Evolutionary conservation across 2,888 invertebrate genomes (phyloP), one percentile per base, ranked within the genome.

Genomic region (Galerucella calmariensis): DNA sequence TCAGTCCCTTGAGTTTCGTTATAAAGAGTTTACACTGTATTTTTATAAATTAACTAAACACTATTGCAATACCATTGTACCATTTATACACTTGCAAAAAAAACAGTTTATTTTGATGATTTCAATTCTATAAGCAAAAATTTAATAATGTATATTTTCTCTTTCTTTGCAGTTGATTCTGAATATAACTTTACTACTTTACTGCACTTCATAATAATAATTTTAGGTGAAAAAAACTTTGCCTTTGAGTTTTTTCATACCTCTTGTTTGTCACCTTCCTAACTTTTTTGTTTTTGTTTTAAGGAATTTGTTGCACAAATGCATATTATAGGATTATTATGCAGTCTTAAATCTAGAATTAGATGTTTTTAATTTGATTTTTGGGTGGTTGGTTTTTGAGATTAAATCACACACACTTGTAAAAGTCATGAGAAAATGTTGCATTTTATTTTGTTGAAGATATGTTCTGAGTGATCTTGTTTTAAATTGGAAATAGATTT

Each of bases 151-250:
- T 66, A 20, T 51, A 63, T 62, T 53, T 67, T 46, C 20, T 58
- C 14, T 69, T 69, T 73, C 56, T 75, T 77, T 72, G 92, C 92
- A 93, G 93, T 92, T 87, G 92, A 92, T 87, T 91, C 89, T 84
- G 92, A 92, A 86, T 92, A 91, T 92, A 91, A 91, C 88, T 91
- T 93, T 89, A 89, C 92, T 86, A 91, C 92, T 85, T 91, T 93
- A 89, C 89, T 92, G 89, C 91, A 92, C 87, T 92, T 92, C 89
- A 90, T 93, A 91, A 90, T 90, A 86, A 92, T 92, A 89, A 88
- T 90, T 86, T 90, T 92, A 91, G 91, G 91, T 91, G 91, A 87
- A 75, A 75, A 72, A 78, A 74, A 27, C 59, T 58, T 72, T 53
- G 66, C 58, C 27, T 67, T 72, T 72, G 65, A 27, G 11, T 62